These are phyloP conservation scores for Tiliacea aurago DNA, from an alignment of 2,888 invertebrate species.

Conservation along the genomic window DNA sequence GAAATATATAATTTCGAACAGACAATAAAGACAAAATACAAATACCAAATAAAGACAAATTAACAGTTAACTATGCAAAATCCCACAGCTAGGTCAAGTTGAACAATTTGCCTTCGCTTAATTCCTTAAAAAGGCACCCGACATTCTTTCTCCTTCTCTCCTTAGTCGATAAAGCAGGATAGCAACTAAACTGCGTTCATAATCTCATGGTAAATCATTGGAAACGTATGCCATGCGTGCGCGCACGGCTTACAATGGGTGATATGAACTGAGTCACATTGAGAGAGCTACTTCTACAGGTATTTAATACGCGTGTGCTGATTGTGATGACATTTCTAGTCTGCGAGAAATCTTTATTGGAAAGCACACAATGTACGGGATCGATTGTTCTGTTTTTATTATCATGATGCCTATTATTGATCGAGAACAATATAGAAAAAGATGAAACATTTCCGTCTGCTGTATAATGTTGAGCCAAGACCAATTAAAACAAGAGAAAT, in stretches of 20 bases:
- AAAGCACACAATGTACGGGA: constrained; percentile 47
- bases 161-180: constrained; percentile 27
- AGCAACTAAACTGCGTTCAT: constrained; percentile 24
- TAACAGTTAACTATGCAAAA: constrained; percentile 33
- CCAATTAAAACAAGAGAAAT: no score
- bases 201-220: constrained; percentile 61
- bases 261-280: constrained; percentile 70
- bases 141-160: constrained; percentile 27
- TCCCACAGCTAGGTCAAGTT: constrained; percentile 49
- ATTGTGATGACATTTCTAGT: constrained; percentile 56
- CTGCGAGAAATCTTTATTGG: constrained; percentile 61
- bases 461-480: background rate
- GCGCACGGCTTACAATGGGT: constrained; percentile 66
- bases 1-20: constrained; percentile 1
- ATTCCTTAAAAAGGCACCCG: constrained; percentile 29
- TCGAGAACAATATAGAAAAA: background rate
- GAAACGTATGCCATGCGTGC: constrained; percentile 53
- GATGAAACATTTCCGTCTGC: no score
- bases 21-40: no score
- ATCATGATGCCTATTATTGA: constrained; percentile 7
- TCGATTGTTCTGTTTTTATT: constrained; percentile 44
- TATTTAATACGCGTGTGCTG: constrained; percentile 48
- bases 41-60: constrained; percentile 28
- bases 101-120: constrained; percentile 32
- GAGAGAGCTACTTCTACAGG: constrained; percentile 69